Evolutionary conservation across 2,888 invertebrate species (phyloP), one percentile per base, ranked within the genome.

Genomic region (Micoletzkya japonica): DNA sequence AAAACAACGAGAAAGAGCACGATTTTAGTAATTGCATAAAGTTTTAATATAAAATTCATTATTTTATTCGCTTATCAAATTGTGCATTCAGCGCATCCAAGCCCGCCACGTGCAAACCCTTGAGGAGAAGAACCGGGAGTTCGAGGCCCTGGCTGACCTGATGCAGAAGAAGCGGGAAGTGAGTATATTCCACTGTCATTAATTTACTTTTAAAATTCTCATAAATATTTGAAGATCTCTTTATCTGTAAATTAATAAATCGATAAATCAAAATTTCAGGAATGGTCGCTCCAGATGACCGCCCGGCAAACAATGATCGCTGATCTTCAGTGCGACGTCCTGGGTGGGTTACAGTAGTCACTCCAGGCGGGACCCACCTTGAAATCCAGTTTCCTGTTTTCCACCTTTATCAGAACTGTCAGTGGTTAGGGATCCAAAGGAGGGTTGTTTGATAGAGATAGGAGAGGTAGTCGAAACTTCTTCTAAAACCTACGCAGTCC

Each of bases 101-200:
- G 10, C 57, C 17, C 44, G 17, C 2, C 67, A 67, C 39, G 28
- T 24, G 10, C 56, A 24, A 7, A 39, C 28, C 2, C 56, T 67
- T n/a, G 67, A 37, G 57, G 44, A 57, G 39, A 57, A 56, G 30
- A 20, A 37, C 3, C 2, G n/a, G 30, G 56, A 67, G 26, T 67
- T 67, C 28, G 28, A 57, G 28, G 67, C 56, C 2, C 56, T 67
- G 14, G 57, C 39, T n/a, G 57, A 67, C 3, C 56, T 67, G 30
- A 28, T 67, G 1, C 32, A 56, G 39, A 67, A 39, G 57, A 67
- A 67, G 32, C 24, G 67, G 32, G 67, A 56, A 32, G 64, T 64
- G 4, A 1, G 52, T 26, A 36, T 7, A 10, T 44, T 44, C 44
- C 17, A 44, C 17, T 20, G 44, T 14, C 17, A 20, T 44, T 14